Evolutionary conservation across 2,113 vertebrate species (phyloP), one percentile per base, ranked within the genome.

Genomic region (Stigmatopora argus): DNA sequence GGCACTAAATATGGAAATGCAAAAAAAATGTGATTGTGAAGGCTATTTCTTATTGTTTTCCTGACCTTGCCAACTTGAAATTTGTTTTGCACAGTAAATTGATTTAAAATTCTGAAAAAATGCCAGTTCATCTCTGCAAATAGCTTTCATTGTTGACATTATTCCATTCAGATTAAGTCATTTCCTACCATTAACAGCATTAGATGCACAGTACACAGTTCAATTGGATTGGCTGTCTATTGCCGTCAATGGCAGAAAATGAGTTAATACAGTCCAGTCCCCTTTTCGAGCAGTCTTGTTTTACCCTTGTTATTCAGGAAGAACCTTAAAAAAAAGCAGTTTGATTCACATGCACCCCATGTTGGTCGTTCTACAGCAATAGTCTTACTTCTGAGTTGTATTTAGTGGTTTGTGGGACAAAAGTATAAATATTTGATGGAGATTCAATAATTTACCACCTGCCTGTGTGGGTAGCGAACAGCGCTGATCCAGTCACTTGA

Each of bases 381-480:
- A 76, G 61, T 64, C 68, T 69, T 64, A 71, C 64, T 71, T 79
- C 65, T 52, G 69, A 68, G 71, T 78, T 79, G 65, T 77, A 79
- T 67, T 87, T 84, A 66, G 74, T 82, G 83, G 81, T 88, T 86
- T 84, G 74, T 82, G 80, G 85, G 87, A 89, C 84, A 89, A 86
- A 82, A 83, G 83, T 71, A 82, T 89, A 73, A 89, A 90, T 90
- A 81, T 90, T 91, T 90, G 44, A 90, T 84, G 0, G 18, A n/a
- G 46, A 69, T 78, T 90, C 72, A 90, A 91, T 91, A 88, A 91
- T 90, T 90, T 71, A 91, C 62, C 67, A 79, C 83, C 86, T 84
- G 87, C 85, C 78, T 85, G 71, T 63, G 84, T 71, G 86, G 79
- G 77, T 88, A 75, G 17, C 83, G 66, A 78, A 45, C 77, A 82